Conservation (phyloP, 2,888 invertebrate genomes). For the Melieria crassipennis region DNA sequence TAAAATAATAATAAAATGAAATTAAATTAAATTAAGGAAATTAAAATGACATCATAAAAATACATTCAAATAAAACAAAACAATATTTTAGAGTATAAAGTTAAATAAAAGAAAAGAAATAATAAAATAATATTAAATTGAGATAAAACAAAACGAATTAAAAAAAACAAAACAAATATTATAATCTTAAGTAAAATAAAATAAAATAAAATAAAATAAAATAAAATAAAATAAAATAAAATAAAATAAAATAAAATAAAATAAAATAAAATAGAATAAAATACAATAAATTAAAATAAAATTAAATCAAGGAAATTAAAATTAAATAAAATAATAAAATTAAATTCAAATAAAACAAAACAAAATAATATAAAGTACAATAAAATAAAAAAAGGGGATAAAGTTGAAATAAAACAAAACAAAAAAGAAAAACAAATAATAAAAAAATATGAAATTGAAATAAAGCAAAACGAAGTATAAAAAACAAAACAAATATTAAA, state of each 20-base stretch:
- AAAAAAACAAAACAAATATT: background rate
- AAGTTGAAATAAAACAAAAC: no score
- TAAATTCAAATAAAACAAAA: no score
- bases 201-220: background rate
- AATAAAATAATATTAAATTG: background rate
- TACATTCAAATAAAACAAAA: no score
- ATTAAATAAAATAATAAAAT: background rate
- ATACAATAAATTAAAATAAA: background rate
- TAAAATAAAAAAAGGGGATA: no score
- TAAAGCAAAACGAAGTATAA: background rate
- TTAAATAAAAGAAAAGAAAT: background rate
- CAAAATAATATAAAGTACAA: no score
- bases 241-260: background rate
- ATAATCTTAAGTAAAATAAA: background rate
- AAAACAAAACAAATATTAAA: slow-evolving; percentile 1
- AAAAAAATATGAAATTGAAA: background rate
- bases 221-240: background rate
- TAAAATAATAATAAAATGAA: background rate
- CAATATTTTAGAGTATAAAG: background rate
- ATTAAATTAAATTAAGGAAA: no score
- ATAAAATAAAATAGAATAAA: background rate
- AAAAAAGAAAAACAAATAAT: background rate
- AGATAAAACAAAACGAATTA: background rate
- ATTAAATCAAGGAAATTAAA: background rate
- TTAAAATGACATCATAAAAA: no score